phyloP scores from a whole-genome alignment of 1,140 invertebrate genomes.

The Mylabris phalerata region DNA sequence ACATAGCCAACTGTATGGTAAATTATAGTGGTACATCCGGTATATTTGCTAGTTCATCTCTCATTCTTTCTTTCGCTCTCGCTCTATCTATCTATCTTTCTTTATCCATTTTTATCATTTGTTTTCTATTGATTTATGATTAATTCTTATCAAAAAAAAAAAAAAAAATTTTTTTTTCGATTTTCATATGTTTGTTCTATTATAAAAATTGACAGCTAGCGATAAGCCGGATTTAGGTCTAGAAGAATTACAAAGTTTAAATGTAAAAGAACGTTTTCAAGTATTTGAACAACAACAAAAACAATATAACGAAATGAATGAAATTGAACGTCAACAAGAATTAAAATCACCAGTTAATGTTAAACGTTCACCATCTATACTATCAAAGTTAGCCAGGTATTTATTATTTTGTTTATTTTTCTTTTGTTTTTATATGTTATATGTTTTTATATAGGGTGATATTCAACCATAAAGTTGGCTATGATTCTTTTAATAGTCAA shows the following conservation, averaged over 20 bases:
- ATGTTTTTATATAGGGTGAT: too few species aligned
- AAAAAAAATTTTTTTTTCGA: neutral
- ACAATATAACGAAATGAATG: constrained; percentile 40
- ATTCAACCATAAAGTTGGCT: too few species aligned
- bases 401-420: constrained; percentile 27
- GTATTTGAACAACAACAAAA: constrained; percentile 65
- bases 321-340: constrained; percentile 41
- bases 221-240: constrained; percentile 84
- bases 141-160: neutral
- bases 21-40: too few species aligned
- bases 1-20: too few species aligned
- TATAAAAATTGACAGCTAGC: constrained; percentile 54
- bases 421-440: too few species aligned
- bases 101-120: neutral
- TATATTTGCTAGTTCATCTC: too few species aligned
- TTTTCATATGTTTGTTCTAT: neutral
- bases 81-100: too few species aligned
- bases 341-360: constrained; percentile 51
- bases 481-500: too few species aligned
- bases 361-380: constrained; percentile 66
- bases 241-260: constrained; percentile 71
- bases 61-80: too few species aligned
- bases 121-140: neutral
- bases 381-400: constrained; percentile 75
- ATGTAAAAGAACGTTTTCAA: constrained; percentile 81